phyloP scores from a whole-genome alignment of 2,113 vertebrate species.

The Thryonomys swinderianus region DNA sequence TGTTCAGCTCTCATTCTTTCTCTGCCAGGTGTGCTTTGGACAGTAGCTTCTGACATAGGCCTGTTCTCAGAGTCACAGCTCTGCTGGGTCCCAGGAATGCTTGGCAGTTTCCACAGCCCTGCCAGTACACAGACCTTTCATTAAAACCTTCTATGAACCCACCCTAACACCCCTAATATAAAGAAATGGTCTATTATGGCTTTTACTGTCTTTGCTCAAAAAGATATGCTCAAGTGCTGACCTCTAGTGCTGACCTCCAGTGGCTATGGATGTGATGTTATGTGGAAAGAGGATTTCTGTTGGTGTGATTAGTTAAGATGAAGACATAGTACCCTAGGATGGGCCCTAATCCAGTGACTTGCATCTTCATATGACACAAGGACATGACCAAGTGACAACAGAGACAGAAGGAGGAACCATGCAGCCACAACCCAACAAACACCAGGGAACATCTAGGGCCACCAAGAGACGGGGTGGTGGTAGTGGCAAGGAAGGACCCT shows the following conservation, averaged over 20 bases:
- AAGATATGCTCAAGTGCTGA: background rate
- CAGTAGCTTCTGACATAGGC: background rate
- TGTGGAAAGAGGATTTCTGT: background rate
- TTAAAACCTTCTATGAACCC: background rate
- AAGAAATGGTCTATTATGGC: background rate
- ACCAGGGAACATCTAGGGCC: background rate
- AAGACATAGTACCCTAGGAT: background rate
- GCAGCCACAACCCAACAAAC: background rate
- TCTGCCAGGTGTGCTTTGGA: background rate
- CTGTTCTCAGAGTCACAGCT: background rate
- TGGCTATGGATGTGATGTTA: background rate
- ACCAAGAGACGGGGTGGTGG: background rate
- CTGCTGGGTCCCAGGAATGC: background rate
- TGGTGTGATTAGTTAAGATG: too few relatives aligned
- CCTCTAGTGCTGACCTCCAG: background rate
- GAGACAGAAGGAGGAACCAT: background rate
- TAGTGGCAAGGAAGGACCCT: too few relatives aligned
- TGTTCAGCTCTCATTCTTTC: background rate
- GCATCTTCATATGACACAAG: background rate
- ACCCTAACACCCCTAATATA: background rate
- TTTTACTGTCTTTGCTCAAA: background rate
- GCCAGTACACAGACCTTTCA: background rate
- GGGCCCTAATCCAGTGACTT: background rate
- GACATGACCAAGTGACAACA: background rate
- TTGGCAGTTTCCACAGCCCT: background rate